phyloP scores from a whole-genome alignment of 1,140 invertebrate species.

The Lepidurus packardi region DNA sequence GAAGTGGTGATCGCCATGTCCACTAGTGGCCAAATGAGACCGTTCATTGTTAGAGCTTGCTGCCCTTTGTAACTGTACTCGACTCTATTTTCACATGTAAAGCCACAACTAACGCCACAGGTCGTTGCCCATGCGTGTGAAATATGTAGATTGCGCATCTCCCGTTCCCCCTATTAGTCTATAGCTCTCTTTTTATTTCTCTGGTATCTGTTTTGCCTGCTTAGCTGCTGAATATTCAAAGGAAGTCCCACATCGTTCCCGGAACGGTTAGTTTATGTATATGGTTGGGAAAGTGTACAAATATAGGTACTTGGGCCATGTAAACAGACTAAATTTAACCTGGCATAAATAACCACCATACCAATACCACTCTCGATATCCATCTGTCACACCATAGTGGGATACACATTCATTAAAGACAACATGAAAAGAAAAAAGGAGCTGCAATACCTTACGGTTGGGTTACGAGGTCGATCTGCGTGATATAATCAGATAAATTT shows the following conservation, averaged over 20 bases:
- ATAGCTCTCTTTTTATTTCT: background rate
- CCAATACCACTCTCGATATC: background rate
- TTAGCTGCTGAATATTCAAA: background rate
- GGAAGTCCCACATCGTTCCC: background rate
- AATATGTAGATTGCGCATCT: background rate
- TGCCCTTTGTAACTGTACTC: background rate
- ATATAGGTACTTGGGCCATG: background rate
- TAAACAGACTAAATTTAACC: background rate
- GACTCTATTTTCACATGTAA: background rate
- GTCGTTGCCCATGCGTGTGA: conserved; percentile 13
- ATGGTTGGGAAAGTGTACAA: background rate
- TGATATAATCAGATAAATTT: background rate
- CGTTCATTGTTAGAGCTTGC: background rate
- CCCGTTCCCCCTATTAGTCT: background rate
- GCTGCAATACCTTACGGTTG: background rate
- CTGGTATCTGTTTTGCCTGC: background rate
- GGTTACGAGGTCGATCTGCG: conserved; percentile 6
- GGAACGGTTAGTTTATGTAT: background rate
- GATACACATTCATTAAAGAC: background rate
- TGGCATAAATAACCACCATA: background rate
- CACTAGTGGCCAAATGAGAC: background rate
- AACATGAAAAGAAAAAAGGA: background rate
- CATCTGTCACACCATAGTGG: background rate
- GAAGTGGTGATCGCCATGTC: background rate
- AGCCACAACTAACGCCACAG: background rate